These are phyloP conservation scores for Chalcosyrphus nemorum DNA, from an alignment of 2,888 invertebrate genomes.

Conservation along the genomic window DNA sequence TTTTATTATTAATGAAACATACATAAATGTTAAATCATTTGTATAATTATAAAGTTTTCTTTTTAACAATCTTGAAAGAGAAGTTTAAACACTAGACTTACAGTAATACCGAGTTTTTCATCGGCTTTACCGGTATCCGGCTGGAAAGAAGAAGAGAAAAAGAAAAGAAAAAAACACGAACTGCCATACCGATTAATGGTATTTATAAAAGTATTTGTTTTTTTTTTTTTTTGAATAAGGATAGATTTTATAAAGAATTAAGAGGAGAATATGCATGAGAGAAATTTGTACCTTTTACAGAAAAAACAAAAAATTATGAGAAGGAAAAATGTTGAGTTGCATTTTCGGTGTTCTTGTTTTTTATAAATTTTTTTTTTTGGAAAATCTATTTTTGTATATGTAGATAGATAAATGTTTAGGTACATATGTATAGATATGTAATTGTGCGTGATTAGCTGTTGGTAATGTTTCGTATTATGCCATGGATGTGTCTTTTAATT, in stretches of 20 bases:
- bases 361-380: no score
- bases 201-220: constrained; percentile 37
- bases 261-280: constrained; percentile 32
- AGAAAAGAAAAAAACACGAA: constrained; percentile 61
- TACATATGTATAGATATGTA: neutral
- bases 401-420: neutral
- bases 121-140: constrained; percentile 76
- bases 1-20: constrained; percentile 17
- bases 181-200: constrained; percentile 73
- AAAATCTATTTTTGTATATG: constrained; percentile 12
- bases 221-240: neutral
- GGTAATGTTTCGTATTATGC: neutral
- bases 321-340: neutral
- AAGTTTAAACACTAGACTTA: constrained; percentile 74
- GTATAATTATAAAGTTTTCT: constrained; percentile 10
- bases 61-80: constrained; percentile 38
- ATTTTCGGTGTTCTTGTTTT: constrained; percentile 69
- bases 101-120: constrained; percentile 76
- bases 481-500: neutral
- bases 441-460: neutral
- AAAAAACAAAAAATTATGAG: neutral
- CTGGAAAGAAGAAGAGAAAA: constrained; percentile 71
- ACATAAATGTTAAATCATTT: constrained; percentile 22
- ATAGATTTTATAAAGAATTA: constrained; percentile 21
- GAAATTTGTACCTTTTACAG: constrained; percentile 1